Evolutionary conservation across 2,113 vertebrate species (phyloP), one percentile per base, ranked within the genome.

Genomic region (Etheostoma spectabile): DNA sequence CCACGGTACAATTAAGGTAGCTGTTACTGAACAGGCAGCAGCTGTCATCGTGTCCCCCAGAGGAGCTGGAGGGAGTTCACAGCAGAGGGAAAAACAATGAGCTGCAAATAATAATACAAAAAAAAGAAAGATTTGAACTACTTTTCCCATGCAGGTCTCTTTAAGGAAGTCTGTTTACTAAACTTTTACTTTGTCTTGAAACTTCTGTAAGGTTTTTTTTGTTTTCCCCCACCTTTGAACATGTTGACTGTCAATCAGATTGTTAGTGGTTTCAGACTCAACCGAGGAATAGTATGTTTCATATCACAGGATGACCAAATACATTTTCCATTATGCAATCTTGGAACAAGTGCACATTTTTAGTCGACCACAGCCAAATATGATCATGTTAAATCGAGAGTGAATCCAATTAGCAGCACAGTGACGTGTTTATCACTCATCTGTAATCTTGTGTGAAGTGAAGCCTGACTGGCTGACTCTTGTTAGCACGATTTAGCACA

Each of bases 1-100:
- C 35, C 66, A 38, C 5, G 76, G 62, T 21, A 87, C 89, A 93
- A 93, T 92, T 91, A 93, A 85, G 42, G 51, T 16, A 70, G 74
- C 76, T 53, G 83, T 81, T 90, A 64, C 80, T 62, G 81, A 84
- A 76, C 78, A 86, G 71, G 62, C 60, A 82, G 81, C 90, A 84
- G 90, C 88, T 90, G 88, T 83, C 86, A 77, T 66, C 16, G 3
- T 42, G 68, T 45, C 59, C 77, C 87, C 89, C 63, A 24, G 80
- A 79, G 85, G 83, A 75, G 3, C 56, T 73, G 22, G 18, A 82
- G n/a, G 49, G 45, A 74, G 35, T 48, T 79, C 52, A 67, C 13
- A 67, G 65, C 33, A 42, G 21, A 42, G 81, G 60, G 74, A 88
- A 86, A 91, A 93, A 93, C 88, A 93, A 89, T 68, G 46, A 66